phyloP scores from a whole-genome alignment of 1,140 invertebrate genomes.

The Polyergus mexicanus region DNA sequence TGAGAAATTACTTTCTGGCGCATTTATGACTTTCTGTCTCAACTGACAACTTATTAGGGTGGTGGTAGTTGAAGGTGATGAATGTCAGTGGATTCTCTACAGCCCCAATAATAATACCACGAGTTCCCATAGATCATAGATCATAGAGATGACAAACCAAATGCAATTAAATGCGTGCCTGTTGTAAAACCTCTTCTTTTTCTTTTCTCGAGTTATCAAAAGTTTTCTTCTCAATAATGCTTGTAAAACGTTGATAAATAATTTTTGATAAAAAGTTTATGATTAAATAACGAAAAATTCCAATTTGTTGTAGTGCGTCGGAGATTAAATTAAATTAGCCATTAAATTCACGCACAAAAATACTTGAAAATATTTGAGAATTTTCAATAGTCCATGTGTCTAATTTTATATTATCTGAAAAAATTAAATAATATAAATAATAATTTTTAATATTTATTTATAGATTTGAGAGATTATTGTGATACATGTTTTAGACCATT shows the following conservation, averaged over 20 bases:
- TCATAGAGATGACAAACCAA: constrained; percentile 27
- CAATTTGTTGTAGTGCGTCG: background rate
- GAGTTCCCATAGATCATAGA: background rate
- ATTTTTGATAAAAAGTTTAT: background rate
- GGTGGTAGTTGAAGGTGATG: constrained; percentile 6
- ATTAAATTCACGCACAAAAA: background rate
- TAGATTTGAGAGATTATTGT: background rate
- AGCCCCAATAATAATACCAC: constrained; percentile 8
- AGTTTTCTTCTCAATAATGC: no score
- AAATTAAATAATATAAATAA: background rate
- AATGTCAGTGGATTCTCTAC: constrained; percentile 22
- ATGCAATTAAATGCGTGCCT: constrained; percentile 24
- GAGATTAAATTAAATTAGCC: constrained; percentile 6
- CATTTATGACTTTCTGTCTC: constrained; percentile 18
- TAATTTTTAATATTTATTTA: background rate
- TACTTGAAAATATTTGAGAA: background rate
- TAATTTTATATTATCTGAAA: background rate
- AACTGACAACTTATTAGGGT: constrained; percentile 17
- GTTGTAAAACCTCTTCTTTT: background rate
- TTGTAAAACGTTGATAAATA: background rate
- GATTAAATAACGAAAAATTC: constrained; percentile 6
- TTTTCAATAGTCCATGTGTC: background rate
- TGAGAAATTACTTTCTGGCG: background rate
- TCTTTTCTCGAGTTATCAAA: constrained; percentile 1
- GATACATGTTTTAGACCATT: background rate